phyloP scores from a whole-genome alignment of 37 sponge, comb jelly and placozoan species.

The Ephydatia muelleri region DNA sequence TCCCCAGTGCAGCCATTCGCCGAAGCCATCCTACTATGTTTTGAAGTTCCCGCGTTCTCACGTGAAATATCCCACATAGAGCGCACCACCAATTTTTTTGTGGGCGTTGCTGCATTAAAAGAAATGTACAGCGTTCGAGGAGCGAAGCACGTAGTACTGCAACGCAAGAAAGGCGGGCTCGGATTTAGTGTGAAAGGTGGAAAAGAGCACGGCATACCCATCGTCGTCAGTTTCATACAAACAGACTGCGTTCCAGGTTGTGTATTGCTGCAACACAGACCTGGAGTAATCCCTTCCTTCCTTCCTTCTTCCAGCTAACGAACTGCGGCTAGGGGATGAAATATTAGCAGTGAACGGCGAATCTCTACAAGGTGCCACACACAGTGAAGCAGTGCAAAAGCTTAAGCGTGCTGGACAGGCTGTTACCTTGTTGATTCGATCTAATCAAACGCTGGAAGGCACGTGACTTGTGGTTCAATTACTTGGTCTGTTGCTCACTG shows the following conservation, averaged over 20 bases:
- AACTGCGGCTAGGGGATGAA: slow-evolving; percentile 73
- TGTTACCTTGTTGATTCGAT: slow-evolving; percentile 33
- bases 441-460: slow-evolving; percentile 54
- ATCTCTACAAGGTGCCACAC: slow-evolving; percentile 43
- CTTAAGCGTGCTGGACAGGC: slow-evolving; percentile 34
- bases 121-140: slow-evolving; percentile 45
- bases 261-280: too few species aligned
- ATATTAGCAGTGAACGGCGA: slow-evolving; percentile 64
- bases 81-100: background rate
- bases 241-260: slow-evolving; percentile 60
- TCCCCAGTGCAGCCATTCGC: slow-evolving; percentile 60
- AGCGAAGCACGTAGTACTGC: slow-evolving; percentile 35
- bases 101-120: background rate
- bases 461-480: background rate
- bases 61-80: too few species aligned
- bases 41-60: too few species aligned
- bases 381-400: slow-evolving; percentile 43
- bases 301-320: slow-evolving; percentile 19
- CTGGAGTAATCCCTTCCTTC: background rate
- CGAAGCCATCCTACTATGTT: slow-evolving; percentile 8
- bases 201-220: slow-evolving; percentile 74
- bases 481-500: background rate
- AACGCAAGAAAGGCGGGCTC: slow-evolving; percentile 51
- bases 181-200: slow-evolving; percentile 86
- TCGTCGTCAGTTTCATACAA: slow-evolving; percentile 70